Percentiles rank a stretch among this genome's conserved stretches.
Evolutionary conservation across 1,140 invertebrate genomes (phyloP).

Genomic region (Drosophila lowei): DNA sequence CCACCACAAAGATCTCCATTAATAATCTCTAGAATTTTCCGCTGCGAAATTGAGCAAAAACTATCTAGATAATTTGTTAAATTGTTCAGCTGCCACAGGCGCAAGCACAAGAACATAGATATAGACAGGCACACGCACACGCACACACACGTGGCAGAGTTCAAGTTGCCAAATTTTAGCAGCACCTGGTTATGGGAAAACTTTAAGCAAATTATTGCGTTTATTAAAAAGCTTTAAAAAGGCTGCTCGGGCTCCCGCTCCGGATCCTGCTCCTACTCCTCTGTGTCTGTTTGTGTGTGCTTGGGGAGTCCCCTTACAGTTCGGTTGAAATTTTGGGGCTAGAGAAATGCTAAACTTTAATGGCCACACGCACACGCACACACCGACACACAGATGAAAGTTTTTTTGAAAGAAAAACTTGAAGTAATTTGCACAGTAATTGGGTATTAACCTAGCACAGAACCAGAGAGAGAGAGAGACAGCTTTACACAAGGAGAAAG

Average conservation of each 20-base stretch:
- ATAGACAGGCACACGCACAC: neutral
- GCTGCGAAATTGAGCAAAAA: slow-evolving; percentile 39
- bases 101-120: slow-evolving; percentile 1
- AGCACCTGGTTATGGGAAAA: slow-evolving; percentile 64
- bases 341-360: slow-evolving; percentile 69
- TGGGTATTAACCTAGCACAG: slow-evolving; percentile 76
- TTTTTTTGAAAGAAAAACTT: slow-evolving; percentile 59
- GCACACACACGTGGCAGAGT: slow-evolving; percentile 17
- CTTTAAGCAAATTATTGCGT: slow-evolving; percentile 78
- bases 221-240: slow-evolving; percentile 77
- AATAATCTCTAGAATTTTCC: slow-evolving; percentile 41
- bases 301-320: slow-evolving; percentile 27
- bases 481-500: neutral
- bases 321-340: slow-evolving; percentile 5
- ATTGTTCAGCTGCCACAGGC: slow-evolving; percentile 49
- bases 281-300: neutral
- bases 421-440: slow-evolving; percentile 82
- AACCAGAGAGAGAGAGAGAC: slow-evolving; percentile 3
- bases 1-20: slow-evolving; percentile 30
- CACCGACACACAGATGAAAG: slow-evolving; percentile 38
- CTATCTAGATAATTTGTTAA: slow-evolving; percentile 68
- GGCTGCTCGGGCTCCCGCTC: neutral
- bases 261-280: neutral
- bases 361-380: slow-evolving; percentile 31
- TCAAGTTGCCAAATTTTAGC: slow-evolving; percentile 27